Conservation (phyloP, 2,797 vertebrate genomes). For the Gymnothorax javanicus region DNA sequence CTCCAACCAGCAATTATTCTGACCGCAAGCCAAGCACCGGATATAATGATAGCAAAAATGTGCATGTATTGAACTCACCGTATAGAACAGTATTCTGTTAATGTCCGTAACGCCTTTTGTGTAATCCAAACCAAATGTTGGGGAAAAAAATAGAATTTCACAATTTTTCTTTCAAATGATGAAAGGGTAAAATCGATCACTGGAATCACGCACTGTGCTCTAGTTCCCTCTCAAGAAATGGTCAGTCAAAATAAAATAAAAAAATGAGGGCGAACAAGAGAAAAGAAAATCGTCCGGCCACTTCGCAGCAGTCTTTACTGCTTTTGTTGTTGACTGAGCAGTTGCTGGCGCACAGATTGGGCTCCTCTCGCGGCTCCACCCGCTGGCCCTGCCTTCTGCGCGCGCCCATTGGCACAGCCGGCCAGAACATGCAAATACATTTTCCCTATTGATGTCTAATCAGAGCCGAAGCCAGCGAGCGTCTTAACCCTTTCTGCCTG, state of each 20-base stretch:
- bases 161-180: conserved; percentile 47
- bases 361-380: conserved; percentile 72
- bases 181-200: conserved; percentile 22
- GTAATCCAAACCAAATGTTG: conserved; percentile 66
- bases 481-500: conserved; percentile 30
- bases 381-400: conserved; percentile 66
- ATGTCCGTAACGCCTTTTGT: conserved; percentile 63
- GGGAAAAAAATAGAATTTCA: conserved; percentile 45
- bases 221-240: conserved; percentile 10
- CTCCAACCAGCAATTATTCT: conserved; percentile 34
- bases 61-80: conserved; percentile 66
- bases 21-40: conserved; percentile 2
- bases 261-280: conserved; percentile 25
- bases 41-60: conserved; percentile 39
- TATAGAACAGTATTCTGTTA: conserved; percentile 67
- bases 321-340: conserved; percentile 71
- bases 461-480: conserved; percentile 37
- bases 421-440: conserved; percentile 70
- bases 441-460: conserved; percentile 72
- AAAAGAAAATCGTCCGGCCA: conserved; percentile 32
- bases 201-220: conserved; percentile 5
- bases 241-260: conserved; percentile 34
- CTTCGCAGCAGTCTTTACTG: conserved; percentile 63
- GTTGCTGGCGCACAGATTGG: conserved; percentile 63
- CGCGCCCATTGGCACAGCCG: conserved; percentile 69